These are phyloP conservation scores for Serrognathus titanus DNA, from an alignment of 2,888 invertebrate genomes.

Conservation along the genomic window DNA sequence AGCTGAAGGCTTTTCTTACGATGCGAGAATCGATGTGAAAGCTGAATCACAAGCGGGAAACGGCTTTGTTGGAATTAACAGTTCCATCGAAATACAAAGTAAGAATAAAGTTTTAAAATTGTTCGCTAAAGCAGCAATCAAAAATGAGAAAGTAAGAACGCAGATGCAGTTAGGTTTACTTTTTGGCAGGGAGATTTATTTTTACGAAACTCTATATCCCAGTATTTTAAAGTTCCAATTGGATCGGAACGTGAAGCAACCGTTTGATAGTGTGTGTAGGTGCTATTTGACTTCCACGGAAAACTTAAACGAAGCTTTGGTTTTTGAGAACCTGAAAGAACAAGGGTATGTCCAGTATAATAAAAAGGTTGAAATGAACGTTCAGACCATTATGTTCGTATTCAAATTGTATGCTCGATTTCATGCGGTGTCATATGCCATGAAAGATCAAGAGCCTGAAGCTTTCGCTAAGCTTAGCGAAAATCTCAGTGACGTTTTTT, in stretches of 20 bases:
- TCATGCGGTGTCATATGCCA: constrained; percentile 36
- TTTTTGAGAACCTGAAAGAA: constrained; percentile 29
- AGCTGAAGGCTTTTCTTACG: no score
- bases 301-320: background rate
- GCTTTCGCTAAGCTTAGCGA: background rate
- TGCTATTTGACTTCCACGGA: background rate
- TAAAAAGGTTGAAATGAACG: constrained; percentile 28
- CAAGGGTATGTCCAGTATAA: constrained; percentile 31
- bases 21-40: background rate
- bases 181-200: background rate
- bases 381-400: constrained; percentile 32
- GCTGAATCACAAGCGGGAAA: constrained; percentile 18
- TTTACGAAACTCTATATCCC: background rate
- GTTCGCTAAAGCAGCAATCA: constrained; percentile 15
- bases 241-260: background rate
- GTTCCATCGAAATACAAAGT: constrained; percentile 9
- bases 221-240: background rate
- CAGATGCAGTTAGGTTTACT: no score
- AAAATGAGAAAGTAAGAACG: background rate
- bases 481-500: background rate
- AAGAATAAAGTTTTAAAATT: constrained; percentile 15
- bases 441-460: constrained; percentile 32
- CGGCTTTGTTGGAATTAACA: constrained; percentile 13
- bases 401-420: constrained; percentile 35
- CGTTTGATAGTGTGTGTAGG: background rate